A percentile compares a stretch with the other conserved stretches of the same genome.
phyloP scores from a whole-genome alignment of 2,888 invertebrate species.

The Cremastinae sp. region DNA sequence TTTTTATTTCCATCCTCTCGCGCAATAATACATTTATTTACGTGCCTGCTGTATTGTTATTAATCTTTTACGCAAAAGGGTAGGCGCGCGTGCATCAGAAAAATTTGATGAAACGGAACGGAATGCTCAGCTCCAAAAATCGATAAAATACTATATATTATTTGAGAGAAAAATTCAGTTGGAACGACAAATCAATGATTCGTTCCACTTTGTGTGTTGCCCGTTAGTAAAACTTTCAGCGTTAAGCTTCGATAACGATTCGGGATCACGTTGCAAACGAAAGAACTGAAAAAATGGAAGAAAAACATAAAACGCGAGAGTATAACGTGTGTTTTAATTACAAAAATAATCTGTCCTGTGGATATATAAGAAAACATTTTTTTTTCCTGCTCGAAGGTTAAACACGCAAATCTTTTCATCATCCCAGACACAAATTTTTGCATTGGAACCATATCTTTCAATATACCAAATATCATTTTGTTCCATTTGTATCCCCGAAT shows the following conservation, averaged over 20 bases:
- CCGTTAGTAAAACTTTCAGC: slow-evolving; percentile 23
- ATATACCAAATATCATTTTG: slow-evolving; percentile 46
- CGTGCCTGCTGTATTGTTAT: no score
- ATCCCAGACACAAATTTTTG: not conserved
- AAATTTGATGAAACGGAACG: not conserved
- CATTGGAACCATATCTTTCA: slow-evolving; percentile 38
- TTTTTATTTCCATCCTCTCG: no score
- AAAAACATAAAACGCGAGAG: not conserved
- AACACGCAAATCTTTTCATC: slow-evolving; percentile 49
- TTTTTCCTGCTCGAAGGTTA: slow-evolving; percentile 34
- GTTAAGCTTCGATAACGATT: slow-evolving; percentile 44
- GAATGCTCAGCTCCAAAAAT: not conserved
- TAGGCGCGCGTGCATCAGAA: no score
- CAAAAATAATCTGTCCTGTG: slow-evolving; percentile 11
- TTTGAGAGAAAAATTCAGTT: not conserved
- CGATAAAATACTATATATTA: not conserved
- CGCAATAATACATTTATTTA: no score
- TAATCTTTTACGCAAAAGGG: no score
- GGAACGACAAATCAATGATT: not conserved
- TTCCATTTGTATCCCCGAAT: slow-evolving; percentile 45
- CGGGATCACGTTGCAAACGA: slow-evolving; percentile 37
- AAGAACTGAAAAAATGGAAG: no score
- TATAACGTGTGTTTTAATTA: slow-evolving; percentile 47
- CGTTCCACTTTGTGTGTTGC: not conserved
- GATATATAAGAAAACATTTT: slow-evolving; percentile 26